These are phyloP conservation scores for Eupeodes latifasciatus DNA, from an alignment of 2,888 invertebrate genomes.

Conservation along the genomic window DNA sequence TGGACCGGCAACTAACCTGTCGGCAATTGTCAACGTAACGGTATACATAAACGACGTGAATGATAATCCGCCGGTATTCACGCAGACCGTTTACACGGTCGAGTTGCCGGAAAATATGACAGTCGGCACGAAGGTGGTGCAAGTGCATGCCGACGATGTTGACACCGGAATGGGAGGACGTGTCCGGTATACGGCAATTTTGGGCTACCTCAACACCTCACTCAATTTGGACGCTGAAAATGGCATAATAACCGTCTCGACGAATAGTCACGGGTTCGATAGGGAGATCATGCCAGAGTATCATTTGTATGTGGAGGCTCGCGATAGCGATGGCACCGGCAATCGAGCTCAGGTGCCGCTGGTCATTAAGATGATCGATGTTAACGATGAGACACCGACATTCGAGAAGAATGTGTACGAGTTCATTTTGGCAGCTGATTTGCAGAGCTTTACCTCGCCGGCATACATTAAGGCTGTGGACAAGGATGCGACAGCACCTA, in stretches of 20 bases:
- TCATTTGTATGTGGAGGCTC: conserved; percentile 92
- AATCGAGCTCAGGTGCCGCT: conserved; percentile 90
- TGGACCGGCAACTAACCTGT: conserved; percentile 90
- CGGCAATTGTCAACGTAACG: conserved; percentile 90
- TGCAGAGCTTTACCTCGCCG: conserved; percentile 90
- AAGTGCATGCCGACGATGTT: conserved; percentile 91
- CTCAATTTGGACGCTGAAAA: conserved; percentile 91
- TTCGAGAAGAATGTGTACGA: conserved; percentile 93
- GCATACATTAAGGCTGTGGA: conserved; percentile 94
- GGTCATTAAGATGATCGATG: conserved; percentile 90
- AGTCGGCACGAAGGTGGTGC: conserved; percentile 89
- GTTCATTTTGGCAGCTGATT: conserved; percentile 90
- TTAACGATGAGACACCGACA: conserved; percentile 94
- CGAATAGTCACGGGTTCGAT: conserved; percentile 91
- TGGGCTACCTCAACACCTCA: conserved; percentile 91
- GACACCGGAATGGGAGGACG: conserved; percentile 92
- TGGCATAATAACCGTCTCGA: conserved; percentile 92
- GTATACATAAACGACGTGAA: conserved; percentile 94
- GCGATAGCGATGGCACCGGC: conserved; percentile 93
- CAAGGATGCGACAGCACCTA: conserved; percentile 92
- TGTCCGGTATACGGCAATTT: conserved; percentile 90
- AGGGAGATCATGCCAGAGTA: conserved; percentile 91
- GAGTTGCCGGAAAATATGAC: conserved; percentile 92
- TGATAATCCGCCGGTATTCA: conserved; percentile 94
- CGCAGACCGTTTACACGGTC: conserved; percentile 89